A percentile compares a stretch with the other conserved stretches of the same genome.
phyloP scores from a whole-genome alignment of 2,113 vertebrate species.

The Salvelinus alpinus region DNA sequence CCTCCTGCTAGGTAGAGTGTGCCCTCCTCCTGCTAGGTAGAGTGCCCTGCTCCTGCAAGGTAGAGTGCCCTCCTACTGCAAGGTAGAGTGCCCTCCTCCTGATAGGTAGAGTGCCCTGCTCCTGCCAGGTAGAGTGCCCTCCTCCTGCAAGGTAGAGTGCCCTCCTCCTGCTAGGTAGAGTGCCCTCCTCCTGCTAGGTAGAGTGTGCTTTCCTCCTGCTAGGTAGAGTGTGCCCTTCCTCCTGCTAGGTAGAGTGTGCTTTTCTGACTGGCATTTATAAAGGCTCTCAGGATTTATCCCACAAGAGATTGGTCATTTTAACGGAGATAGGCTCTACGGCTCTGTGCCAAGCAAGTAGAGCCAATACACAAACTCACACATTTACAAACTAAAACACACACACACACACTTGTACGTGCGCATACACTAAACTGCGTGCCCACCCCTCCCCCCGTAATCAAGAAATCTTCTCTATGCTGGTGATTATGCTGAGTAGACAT shows the following conservation, averaged over 20 bases:
- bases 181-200: too few relatives aligned
- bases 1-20: too few relatives aligned
- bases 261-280: background rate
- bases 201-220: too few relatives aligned
- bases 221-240: background rate
- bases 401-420: background rate
- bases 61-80: too few relatives aligned
- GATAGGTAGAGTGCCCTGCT: too few relatives aligned
- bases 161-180: too few relatives aligned
- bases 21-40: too few relatives aligned
- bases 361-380: too few relatives aligned
- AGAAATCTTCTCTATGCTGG: slow-evolving; percentile 13
- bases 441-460: background rate
- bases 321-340: background rate
- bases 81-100: too few relatives aligned
- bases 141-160: too few relatives aligned
- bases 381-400: background rate
- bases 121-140: too few relatives aligned
- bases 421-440: background rate
- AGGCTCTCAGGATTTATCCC: background rate
- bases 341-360: background rate
- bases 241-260: background rate
- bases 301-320: background rate
- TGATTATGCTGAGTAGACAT: slow-evolving; percentile 58
- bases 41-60: too few relatives aligned